A percentile compares a stretch with the other conserved stretches of the same genome.
These are phyloP conservation scores for Lydus trimaculatus DNA, from an alignment of 2,888 invertebrate genomes.

Conservation along the genomic window DNA sequence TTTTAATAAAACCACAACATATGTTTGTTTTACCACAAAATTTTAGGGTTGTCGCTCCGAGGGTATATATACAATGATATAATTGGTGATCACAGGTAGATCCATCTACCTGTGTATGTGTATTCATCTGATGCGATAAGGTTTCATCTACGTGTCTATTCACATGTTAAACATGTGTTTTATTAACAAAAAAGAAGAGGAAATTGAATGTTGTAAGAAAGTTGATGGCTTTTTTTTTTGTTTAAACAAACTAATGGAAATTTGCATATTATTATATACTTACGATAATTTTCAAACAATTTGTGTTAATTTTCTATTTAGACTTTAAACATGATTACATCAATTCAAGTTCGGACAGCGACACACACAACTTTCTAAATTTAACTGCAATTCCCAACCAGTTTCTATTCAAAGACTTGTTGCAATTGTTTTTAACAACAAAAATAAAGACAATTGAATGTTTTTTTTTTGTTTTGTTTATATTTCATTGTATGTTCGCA, in stretches of 20 bases:
- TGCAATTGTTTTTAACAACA: not conserved
- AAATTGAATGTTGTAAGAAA: not conserved
- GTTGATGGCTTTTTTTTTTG: not conserved
- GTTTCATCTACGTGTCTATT: not conserved
- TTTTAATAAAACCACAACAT: not conserved
- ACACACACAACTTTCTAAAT: not conserved
- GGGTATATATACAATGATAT: not conserved
- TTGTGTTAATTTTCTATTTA: conserved; percentile 1
- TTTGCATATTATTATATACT: not conserved
- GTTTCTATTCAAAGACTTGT: not conserved
- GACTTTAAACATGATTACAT: conserved; percentile 4
- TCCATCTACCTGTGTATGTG: not conserved
- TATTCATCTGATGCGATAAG: not conserved
- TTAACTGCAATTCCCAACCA: conserved; percentile 11
- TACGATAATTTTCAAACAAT: not conserved
- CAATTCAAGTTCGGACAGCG: conserved; percentile 3
- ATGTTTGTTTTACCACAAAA: not conserved
- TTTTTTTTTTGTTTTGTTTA: not conserved
- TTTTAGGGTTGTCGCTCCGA: not conserved
- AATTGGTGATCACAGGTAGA: not conserved
- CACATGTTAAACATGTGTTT: conserved; percentile 4
- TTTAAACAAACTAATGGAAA: not conserved
- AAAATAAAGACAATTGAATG: not conserved
- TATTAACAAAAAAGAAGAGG: not conserved
- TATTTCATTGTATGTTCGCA: not conserved